Percentiles rank a stretch among this genome's conserved stretches.
These are phyloP conservation scores for Pangasius larnaudii DNA, from an alignment of 2,797 vertebrate species.

Conservation along the genomic window DNA sequence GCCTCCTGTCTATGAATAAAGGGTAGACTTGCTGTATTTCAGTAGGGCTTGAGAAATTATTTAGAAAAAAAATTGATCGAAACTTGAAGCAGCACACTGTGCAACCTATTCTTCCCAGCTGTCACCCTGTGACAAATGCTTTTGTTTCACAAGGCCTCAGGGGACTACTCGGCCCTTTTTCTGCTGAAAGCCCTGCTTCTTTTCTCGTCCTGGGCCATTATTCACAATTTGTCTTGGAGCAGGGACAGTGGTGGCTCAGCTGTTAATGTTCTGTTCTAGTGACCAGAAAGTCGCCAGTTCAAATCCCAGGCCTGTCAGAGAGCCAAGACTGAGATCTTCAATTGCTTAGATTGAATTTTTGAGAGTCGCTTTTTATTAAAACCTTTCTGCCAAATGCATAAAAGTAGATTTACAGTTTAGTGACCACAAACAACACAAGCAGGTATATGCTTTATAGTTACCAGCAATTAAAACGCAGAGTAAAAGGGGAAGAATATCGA, in stretches of 20 bases:
- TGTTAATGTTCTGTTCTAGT: constrained; percentile 3
- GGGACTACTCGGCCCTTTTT: constrained; percentile 20
- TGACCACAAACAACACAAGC: neutral
- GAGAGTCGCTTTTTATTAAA: neutral
- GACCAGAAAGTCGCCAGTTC: neutral
- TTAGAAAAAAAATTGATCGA: neutral
- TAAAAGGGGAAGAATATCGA: neutral
- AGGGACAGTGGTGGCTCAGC: constrained; percentile 17
- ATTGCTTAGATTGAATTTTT: neutral
- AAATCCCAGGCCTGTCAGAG: neutral
- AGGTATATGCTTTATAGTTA: neutral
- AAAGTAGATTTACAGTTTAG: neutral
- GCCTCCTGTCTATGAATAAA: neutral
- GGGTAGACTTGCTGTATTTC: neutral
- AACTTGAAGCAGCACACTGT: constrained; percentile 1
- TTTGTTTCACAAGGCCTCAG: constrained; percentile 8
- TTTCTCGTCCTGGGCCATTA: constrained; percentile 14
- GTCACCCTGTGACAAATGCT: constrained; percentile 32
- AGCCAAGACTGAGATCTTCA: neutral
- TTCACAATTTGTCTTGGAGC: constrained; percentile 20
- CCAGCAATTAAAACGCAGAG: neutral
- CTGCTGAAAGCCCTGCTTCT: neutral
- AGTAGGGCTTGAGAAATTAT: constrained; percentile 1
- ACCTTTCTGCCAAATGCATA: neutral
- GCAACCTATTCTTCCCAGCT: constrained; percentile 9